Evolutionary conservation across 30 jellyfish, hydroid and myxozoan genomes (phyloP), one percentile per base, ranked within the genome.

Genomic region (Aurelia sp.): DNA sequence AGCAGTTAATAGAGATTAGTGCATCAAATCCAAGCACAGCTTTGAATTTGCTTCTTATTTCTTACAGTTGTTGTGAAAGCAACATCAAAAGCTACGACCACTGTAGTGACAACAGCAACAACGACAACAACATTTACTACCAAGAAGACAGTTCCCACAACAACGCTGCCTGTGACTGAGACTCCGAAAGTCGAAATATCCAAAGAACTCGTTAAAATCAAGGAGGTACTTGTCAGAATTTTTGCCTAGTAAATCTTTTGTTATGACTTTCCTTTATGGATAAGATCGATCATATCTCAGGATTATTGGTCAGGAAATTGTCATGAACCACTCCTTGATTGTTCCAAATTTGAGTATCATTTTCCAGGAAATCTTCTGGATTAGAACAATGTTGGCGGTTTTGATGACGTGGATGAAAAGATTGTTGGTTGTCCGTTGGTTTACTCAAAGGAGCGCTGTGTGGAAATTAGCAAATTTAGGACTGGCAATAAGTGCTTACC

Each of bases 341-440:
- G 15, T 44, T 44, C 15, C 55, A 44, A 44, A 44, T 44, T 16
- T 8, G 55, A 44, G 16, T 44, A 44, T 44, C 55, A 44, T 44
- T 44, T 75, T 75, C 74, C 86, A 75, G 86, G 86, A 75, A 51
- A 75, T 75, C 84, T 71, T 38, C 27, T 13, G 64, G 82, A 22
- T 17, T 24, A 3, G 4, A 13, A 48, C 13, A 24, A 44, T 44
- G 55, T 44, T 44, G 9, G 72, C 72, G 27, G 72, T 61, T 61
- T 61, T 61, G 7, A 20, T 61, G 72, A n/a, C 33, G 72, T 5
- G 33, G 33, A 8, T n/a, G 13, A 44, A 44, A 44, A 44, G 55
- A 44, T 8, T 44, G 55, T 44, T 7, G 55, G 55, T 44, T 44
- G 55, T 44, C 55, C 55, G 55, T 44, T 13, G 55, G 55, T 44